phyloP scores from a whole-genome alignment of 2,797 vertebrate species.

The Enteromius afrohamiltoni region DNA sequence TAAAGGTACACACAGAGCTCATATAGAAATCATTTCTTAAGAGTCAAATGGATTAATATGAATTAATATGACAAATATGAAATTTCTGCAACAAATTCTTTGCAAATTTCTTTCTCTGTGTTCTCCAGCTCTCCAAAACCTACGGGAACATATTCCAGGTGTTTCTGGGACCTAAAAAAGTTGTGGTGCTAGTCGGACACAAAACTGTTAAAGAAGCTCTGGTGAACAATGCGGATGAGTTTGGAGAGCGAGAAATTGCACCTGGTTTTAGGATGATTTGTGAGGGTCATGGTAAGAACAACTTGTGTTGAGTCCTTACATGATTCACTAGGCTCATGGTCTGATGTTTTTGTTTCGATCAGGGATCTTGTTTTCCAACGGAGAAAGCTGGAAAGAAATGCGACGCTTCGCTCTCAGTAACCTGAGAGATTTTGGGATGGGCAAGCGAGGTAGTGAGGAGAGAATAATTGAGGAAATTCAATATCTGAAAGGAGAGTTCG shows the following conservation, averaged over 20 bases:
- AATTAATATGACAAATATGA: too few relatives aligned
- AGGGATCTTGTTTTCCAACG: conserved; percentile 78
- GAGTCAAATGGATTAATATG: too few relatives aligned
- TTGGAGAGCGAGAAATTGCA: conserved; percentile 48
- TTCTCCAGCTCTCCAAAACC: conserved; percentile 45
- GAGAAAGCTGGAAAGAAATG: conserved; percentile 77
- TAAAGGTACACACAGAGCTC: too few relatives aligned
- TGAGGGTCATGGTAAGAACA: conserved; percentile 29
- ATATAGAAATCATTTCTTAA: too few relatives aligned
- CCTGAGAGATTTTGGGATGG: conserved; percentile 78
- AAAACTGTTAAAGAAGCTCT: conserved; percentile 57
- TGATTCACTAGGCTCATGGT: not conserved
- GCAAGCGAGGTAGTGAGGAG: conserved; percentile 69
- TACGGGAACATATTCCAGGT: conserved; percentile 54
- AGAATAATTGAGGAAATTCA: conserved; percentile 75
- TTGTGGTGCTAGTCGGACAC: conserved; percentile 49
- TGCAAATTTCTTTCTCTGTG: conserved; percentile 4
- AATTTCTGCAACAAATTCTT: too few relatives aligned
- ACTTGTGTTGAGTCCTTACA: too few relatives aligned
- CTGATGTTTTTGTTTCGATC: not conserved
- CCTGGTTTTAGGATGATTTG: not conserved
- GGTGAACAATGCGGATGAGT: conserved; percentile 54
- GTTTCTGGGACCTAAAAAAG: conserved; percentile 48
- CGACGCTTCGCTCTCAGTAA: conserved; percentile 73
- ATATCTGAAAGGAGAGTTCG: conserved; percentile 67